Evolutionary conservation across 2,113 vertebrate species (phyloP), one percentile per base, ranked within the genome.

Genomic region (Chitala chitala): DNA sequence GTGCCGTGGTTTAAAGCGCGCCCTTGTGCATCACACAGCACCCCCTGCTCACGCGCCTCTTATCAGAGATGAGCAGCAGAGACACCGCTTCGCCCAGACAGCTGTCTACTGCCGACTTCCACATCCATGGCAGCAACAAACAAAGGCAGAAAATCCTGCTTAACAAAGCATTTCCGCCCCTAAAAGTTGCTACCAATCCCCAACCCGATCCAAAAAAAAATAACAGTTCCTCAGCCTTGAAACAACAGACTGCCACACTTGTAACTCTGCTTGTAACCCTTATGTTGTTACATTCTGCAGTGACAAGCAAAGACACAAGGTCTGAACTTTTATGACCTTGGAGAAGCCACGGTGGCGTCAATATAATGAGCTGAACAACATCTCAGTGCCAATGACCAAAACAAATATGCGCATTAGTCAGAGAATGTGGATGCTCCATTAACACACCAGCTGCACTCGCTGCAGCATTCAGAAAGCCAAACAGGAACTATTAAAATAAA

Each of bases 1-100:
- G 64, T 61, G 22, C 74, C 72, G 70, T 63, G 22, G 74, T 79
- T 48, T 50, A 53, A 69, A 76, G 33, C 78, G 80, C 73, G 75
- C 80, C 82, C 83, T 80, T 31, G 50, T 66, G 78, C 73, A 86
- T 84, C 12, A 78, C 75, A 79, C 68, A 42, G 61, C 66, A 71
- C 74, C 75, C 69, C 71, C 61, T 80, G 76, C 78, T 78, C 68
- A 75, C n/a, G 46, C n/a, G 44, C 46, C 73, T 77, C 76, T 81
- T 79, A 76, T 75, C 74, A 44, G 72, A 73, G 70, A 76, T 78
- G 84, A 75, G 51, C 74, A 79, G 75, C 61, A 46, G 77, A 76
- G 78, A 81, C 78, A 80, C 71, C 80, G 61, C 36, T 71, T n/a
- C 42, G 24, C 13, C 56, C 10, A 38, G 72, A 65, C 70, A 56